phyloP scores from a whole-genome alignment of 92 coral and sea anemone genomes.

The Epizoanthus rinbou region DNA sequence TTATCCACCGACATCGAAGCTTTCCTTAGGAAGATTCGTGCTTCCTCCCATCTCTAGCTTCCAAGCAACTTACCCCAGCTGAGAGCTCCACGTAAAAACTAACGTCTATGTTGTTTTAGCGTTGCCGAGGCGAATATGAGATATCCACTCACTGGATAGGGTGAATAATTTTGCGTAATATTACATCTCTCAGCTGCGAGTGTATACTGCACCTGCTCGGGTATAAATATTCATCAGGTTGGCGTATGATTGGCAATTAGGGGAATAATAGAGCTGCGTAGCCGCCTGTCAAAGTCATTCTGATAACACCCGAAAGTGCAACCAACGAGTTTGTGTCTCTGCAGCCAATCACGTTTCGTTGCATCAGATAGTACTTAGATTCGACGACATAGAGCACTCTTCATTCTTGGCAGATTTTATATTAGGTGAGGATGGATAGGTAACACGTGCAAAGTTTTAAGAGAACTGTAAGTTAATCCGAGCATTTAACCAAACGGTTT shows the following conservation, averaged over 20 bases:
- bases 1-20: not conserved
- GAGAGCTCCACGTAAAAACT: constrained; percentile 3
- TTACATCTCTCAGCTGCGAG: constrained; percentile 42
- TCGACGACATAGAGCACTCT: not conserved
- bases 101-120: constrained; percentile 31
- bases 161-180: constrained; percentile 36
- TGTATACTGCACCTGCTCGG: constrained; percentile 39
- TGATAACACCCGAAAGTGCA: not conserved
- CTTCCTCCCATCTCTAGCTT: not conserved
- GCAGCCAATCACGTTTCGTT: not conserved
- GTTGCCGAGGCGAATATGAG: constrained; percentile 43
- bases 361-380: not conserved
- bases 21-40: not conserved
- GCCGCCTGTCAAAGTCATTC: not conserved
- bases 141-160: constrained; percentile 43
- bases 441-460: not conserved
- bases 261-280: constrained; percentile 20
- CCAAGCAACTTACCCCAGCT: constrained; percentile 1
- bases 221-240: constrained; percentile 70
- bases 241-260: constrained; percentile 71
- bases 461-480: not conserved
- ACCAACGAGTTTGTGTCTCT: not conserved
- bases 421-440: not conserved
- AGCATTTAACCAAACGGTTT: not conserved
- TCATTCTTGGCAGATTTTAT: not conserved